These are phyloP conservation scores for Podiceps cristatus DNA, from an alignment of 2,113 vertebrate species.

Conservation along the genomic window DNA sequence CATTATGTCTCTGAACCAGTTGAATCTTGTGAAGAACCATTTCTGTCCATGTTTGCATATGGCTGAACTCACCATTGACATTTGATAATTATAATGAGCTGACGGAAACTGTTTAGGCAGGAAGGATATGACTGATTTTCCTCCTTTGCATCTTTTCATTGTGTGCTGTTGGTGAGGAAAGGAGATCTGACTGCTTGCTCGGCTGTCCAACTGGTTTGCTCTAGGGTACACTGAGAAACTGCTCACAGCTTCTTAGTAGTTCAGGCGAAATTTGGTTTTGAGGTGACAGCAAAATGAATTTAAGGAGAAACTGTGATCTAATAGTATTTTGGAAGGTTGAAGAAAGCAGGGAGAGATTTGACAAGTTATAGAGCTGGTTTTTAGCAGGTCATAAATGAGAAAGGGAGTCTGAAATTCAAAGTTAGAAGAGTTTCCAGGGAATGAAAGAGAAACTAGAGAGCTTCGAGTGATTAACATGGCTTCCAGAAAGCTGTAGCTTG, in stretches of 20 bases:
- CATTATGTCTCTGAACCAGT: neutral
- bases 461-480: neutral
- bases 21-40: neutral
- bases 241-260: neutral
- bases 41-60: neutral
- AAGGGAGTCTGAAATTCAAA: neutral
- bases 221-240: neutral
- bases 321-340: neutral
- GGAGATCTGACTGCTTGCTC: conserved; percentile 9
- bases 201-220: neutral
- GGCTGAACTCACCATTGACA: neutral
- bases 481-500: neutral
- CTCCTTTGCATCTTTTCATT: neutral
- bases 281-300: neutral
- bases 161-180: neutral
- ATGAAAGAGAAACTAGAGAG: neutral
- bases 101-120: conserved; percentile 28
- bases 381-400: neutral
- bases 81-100: conserved; percentile 35
- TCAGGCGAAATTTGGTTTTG: neutral
- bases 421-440: neutral
- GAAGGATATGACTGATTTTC: conserved; percentile 12
- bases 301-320: neutral
- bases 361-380: neutral
- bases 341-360: neutral